These are phyloP conservation scores for Mormyrus lacerda DNA, from an alignment of 2,113 vertebrate genomes.

Conservation along the genomic window DNA sequence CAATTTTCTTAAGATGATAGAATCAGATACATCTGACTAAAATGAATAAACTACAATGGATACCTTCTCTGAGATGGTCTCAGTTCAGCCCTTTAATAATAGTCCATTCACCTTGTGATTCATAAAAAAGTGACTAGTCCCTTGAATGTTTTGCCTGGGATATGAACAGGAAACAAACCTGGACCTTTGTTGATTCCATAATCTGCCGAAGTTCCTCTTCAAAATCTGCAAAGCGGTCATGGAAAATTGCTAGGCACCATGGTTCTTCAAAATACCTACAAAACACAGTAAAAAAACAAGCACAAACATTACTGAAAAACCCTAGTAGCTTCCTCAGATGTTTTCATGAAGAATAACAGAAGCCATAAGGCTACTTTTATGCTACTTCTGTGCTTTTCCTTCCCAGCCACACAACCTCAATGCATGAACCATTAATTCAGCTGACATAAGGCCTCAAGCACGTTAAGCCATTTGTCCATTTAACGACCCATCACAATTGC, in stretches of 20 bases:
- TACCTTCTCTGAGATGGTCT: background rate
- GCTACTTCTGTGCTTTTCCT: background rate
- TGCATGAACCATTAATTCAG: background rate
- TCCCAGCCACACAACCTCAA: background rate
- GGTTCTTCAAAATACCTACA: slow-evolving; percentile 84
- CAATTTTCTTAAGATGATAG: background rate
- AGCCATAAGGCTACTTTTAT: background rate
- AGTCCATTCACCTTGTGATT: background rate
- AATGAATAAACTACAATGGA: background rate
- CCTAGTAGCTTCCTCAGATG: background rate
- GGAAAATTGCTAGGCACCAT: slow-evolving; percentile 79
- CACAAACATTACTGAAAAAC: background rate
- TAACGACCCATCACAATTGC: slow-evolving; percentile 66
- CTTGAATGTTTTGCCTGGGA: background rate
- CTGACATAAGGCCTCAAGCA: background rate
- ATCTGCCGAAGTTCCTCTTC: slow-evolving; percentile 75
- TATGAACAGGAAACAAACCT: slow-evolving; percentile 40
- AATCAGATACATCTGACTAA: background rate
- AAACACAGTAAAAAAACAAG: slow-evolving; percentile 30
- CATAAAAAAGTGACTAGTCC: background rate
- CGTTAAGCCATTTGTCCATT: slow-evolving; percentile 52
- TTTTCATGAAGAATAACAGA: background rate
- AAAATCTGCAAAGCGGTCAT: slow-evolving; percentile 87
- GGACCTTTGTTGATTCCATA: slow-evolving; percentile 53
- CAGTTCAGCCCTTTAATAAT: background rate